Evolutionary conservation across 2,888 invertebrate genomes (phyloP), one percentile per base, ranked within the genome.

Genomic region (Xestia rhomboidea): DNA sequence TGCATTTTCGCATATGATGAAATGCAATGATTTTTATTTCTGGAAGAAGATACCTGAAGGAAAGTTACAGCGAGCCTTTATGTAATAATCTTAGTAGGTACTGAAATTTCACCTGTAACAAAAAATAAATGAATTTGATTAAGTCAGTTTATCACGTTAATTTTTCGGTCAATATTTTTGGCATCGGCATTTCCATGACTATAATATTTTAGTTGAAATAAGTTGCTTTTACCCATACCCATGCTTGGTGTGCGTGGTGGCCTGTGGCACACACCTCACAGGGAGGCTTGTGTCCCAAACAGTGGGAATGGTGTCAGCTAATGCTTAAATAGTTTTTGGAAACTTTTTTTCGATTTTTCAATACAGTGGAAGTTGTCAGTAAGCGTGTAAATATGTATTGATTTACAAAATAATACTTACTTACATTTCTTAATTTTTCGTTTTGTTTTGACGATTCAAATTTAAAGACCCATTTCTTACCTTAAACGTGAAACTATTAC

Each of bases 401-500:
- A 57, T 27, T 57, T 57, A 1, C 27, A 63, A 38, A 24, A 8
- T 8, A 30, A 30, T 62, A 62, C 34, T 63, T 15, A 15, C 1
- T 15, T 15, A 7, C 24, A 34, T 63, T 63, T 24, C 38, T n/a
- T n/a, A n/a, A n/a, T 27, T 30, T 18, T 34, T 34, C 18, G 41
- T 57, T 57, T 30, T 4, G 2, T 54, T 27, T 24, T 46, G 7
- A 68, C 27, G 10, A 15, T 15, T n/a, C 27, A 49, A 49, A 49
- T 60, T 51, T 10, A 60, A 34, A 21, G 24, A 0, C n/a, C 24
- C 24, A 66, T 57, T 79, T 76, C 54, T 70, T 34, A 68, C 44
- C 5, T 51, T 66, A 60, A 60, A 69, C 30, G 30, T 11, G 49
- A 68, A 79, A 81, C 82, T 82, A 81, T 57, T 63, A 70, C 76